These are phyloP conservation scores for Aix galericulata DNA, from an alignment of 2,113 vertebrate species.

Conservation along the genomic window DNA sequence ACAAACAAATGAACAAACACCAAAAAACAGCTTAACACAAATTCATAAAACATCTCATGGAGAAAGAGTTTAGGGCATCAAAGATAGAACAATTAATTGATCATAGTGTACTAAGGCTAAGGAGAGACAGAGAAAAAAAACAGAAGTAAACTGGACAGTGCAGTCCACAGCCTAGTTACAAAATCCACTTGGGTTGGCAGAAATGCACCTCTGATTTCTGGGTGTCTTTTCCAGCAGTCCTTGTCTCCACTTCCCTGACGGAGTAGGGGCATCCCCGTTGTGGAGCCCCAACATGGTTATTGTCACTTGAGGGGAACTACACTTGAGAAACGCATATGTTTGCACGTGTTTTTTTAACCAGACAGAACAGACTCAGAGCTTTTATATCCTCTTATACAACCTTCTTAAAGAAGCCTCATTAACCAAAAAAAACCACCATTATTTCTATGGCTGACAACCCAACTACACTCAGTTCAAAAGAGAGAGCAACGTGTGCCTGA, in stretches of 20 bases:
- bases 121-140: not conserved
- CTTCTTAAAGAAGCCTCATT: not conserved
- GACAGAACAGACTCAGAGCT: not conserved
- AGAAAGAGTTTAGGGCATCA: not conserved
- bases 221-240: not conserved
- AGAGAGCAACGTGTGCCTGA: not conserved
- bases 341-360: not conserved
- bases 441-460: not conserved
- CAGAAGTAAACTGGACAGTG: not conserved
- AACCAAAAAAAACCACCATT: not conserved
- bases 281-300: not conserved
- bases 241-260: not conserved
- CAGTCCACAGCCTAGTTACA: not conserved
- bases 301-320: not conserved
- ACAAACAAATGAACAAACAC: not conserved
- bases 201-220: not conserved
- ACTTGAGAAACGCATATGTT: rapidly evolving
- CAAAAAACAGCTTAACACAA: not conserved
- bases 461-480: rapidly evolving
- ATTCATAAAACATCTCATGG: not conserved
- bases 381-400: not conserved
- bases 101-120: not conserved
- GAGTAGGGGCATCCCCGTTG: not conserved
- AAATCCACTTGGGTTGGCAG: not conserved
- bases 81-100: not conserved